phyloP scores from a whole-genome alignment of 1,140 invertebrate genomes.

The Macrostomum lignano region DNA sequence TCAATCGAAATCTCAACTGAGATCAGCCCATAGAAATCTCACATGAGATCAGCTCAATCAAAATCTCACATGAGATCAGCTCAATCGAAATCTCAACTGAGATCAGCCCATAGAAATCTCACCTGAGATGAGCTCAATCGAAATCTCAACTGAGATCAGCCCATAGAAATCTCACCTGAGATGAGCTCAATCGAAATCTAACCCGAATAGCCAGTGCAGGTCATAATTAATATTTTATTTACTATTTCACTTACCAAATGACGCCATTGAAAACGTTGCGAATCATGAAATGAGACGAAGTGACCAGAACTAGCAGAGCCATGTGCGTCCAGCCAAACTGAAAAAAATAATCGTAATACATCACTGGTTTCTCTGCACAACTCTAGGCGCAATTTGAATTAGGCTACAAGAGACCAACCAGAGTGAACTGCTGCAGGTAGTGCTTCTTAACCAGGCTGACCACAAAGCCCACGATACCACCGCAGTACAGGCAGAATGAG shows the following conservation, averaged over 20 bases:
- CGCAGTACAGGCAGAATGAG: constrained; percentile 75
- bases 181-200: no score
- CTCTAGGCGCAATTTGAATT: neutral
- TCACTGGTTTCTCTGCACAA: neutral
- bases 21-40: no score
- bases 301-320: constrained; percentile 77
- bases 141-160: no score
- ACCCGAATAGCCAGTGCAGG: no score
- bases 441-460: constrained; percentile 79
- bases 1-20: no score
- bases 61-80: no score
- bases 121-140: no score
- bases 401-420: constrained; percentile 29
- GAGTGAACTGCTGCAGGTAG: constrained; percentile 85
- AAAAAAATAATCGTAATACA: constrained; percentile 8
- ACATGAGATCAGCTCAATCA: no score
- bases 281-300: constrained; percentile 85
- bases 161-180: no score
- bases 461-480: constrained; percentile 92
- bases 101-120: no score
- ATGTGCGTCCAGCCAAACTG: constrained; percentile 92
- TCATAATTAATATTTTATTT: constrained; percentile 4
- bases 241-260: constrained; percentile 37
- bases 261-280: constrained; percentile 88
- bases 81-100: no score